Evolutionary conservation across 2,797 vertebrate genomes (phyloP), one percentile per base, ranked within the genome.

Genomic region (Antennarius maculatus): DNA sequence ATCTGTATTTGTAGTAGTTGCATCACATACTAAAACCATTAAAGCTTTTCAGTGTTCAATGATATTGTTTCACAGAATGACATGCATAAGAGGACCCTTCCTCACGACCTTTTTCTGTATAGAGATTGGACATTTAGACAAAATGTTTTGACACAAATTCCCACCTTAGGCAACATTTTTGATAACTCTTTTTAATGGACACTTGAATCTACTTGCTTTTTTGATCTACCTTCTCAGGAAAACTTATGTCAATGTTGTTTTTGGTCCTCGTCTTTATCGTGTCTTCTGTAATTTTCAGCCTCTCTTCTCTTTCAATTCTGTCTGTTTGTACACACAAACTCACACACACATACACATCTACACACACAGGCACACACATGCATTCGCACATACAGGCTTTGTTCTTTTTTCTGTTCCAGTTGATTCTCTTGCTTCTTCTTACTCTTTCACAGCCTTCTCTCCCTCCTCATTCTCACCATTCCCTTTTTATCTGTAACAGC

Each of bases 401-500:
- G 59, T 31, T 23, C 70, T 67, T 80, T 66, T 79, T 59, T 74
- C 63, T 66, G 71, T 14, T 54, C 34, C 49, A 64, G 42, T 50
- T 67, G 48, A 80, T 43, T 42, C 61, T 73, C 66, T 74, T 54
- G 34, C 54, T 61, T 78, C 55, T 55, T 71, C 43, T 77, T 66
- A 34, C 79, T 81, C 75, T 88, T 80, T 83, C 81, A 82, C 80
- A 69, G 47, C 71, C 63, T 77, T 62, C 61, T 80, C 67, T 80
- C 52, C 75, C 82, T 80, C 54, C 47, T 84, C 84, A 86, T 83
- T 64, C 60, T 77, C 75, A 54, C 80, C 66, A 64, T 72, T 76
- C 73, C 81, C 81, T 85, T 89, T 92, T 88, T 92, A 90, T 89
- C 82, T 93, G 88, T 92, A 86, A 87, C 83, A 55, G 62, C 90